Evolutionary conservation across 2,113 vertebrate genomes (phyloP), one percentile per base, ranked within the genome.

Genomic region (Pteronura brasiliensis): DNA sequence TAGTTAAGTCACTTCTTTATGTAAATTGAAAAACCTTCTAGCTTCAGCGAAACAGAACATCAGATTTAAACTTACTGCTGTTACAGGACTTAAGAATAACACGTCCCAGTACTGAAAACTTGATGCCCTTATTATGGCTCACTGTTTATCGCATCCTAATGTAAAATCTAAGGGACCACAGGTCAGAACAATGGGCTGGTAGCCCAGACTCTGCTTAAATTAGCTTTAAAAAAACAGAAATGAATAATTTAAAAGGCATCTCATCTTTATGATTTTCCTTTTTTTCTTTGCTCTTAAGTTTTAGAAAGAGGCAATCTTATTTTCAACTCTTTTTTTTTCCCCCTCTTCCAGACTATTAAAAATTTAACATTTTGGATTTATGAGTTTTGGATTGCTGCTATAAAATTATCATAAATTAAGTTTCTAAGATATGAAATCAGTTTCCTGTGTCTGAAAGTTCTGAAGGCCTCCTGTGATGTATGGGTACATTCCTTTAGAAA

Each of bases 361-460:
- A 77, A 95, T 88, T 80, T 88, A 39, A 34, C 77, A 85, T 96
- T 97, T 97, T 71, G 69, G 95, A 97, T 96, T 89, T 77, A 96
- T 94, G 90, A 90, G 79, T 52, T 96, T 96, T 7, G 74, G 93
- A 91, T 93, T 76, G 90, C 96, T 96, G 96, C 95, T 93, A 93
- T 94, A 90, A 96, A 98, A 94, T 95, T 87, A 97, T 92, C 94
- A 92, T 94, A 96, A 97, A 97, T 94, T 88, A 96, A 84, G 36
- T 96, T 96, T 97, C 95, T 95, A 57, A 97, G 92, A 82, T 29
- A 65, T 36, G 7, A 97, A 98, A 98, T 71, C 47, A 34, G 90
- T 97, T 98, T 98, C 93, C 97, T 96, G 63, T 98, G 97, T 96
- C 92, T 97, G 90, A 95, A 96, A 96, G 94, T 96, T 96, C 86